Evolutionary conservation across 1,140 invertebrate species (phyloP).

Genomic region (Adoxophyes honmai): DNA sequence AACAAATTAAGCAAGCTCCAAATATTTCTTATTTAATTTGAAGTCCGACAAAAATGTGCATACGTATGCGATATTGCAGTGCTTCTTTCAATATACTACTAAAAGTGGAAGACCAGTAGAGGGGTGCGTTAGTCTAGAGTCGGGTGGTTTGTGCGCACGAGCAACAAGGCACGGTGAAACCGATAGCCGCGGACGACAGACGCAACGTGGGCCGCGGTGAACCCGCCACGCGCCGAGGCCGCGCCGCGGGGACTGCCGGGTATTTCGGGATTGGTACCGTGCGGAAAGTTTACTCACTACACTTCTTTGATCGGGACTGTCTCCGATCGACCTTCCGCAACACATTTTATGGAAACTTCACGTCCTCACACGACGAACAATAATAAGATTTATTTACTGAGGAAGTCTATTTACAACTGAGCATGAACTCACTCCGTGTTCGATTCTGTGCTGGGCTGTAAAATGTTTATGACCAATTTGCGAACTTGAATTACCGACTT

Average conservation of each 20-base stretch:
- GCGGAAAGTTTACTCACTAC: slow-evolving; percentile 69
- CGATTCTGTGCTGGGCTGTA: not conserved
- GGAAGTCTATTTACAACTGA: slow-evolving; percentile 12
- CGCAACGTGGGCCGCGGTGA: slow-evolving; percentile 20
- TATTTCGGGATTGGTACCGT: slow-evolving; percentile 75
- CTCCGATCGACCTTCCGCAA: slow-evolving; percentile 57
- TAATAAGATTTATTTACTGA: slow-evolving; percentile 12
- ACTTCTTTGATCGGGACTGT: slow-evolving; percentile 40
- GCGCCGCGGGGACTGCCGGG: slow-evolving; percentile 39
- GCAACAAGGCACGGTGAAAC: not conserved
- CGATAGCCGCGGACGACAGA: slow-evolving; percentile 11
- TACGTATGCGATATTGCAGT: no score
- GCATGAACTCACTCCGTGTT: slow-evolving; percentile 6
- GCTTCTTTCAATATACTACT: no score
- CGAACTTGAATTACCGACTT: not conserved
- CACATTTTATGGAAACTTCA: slow-evolving; percentile 26
- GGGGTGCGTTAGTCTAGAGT: not conserved
- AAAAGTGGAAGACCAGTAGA: not conserved
- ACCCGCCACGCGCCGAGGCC: slow-evolving; percentile 27
- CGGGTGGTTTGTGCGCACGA: slow-evolving; percentile 3
- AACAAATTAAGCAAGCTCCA: no score
- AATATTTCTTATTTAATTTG: no score
- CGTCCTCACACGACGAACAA: slow-evolving; percentile 16
- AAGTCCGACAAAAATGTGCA: no score
- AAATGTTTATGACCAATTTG: slow-evolving; percentile 11